Evolutionary conservation across 92 coral and sea anemone genomes (phyloP).

Genomic region (Scolanthus callimorphus): DNA sequence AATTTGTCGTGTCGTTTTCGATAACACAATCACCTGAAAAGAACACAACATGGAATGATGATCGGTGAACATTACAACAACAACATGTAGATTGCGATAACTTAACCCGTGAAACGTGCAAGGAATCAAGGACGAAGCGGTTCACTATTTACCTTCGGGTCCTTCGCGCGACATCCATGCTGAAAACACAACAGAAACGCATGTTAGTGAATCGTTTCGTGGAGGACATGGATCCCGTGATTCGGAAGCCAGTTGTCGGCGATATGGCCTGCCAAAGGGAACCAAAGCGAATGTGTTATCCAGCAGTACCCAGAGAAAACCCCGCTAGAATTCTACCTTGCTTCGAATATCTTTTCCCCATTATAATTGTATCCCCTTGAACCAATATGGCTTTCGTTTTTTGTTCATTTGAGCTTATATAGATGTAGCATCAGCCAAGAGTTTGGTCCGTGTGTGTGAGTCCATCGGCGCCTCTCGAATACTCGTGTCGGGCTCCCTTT

Average conservation of each 20-base stretch:
- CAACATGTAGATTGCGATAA: too few relatives aligned
- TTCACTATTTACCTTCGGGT: slow-evolving; percentile 91
- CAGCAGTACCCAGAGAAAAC: slow-evolving; percentile 49
- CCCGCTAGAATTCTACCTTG: slow-evolving; percentile 74
- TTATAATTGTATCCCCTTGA: too few relatives aligned
- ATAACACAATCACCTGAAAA: slow-evolving; percentile 92
- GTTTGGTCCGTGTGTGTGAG: slow-evolving; percentile 31
- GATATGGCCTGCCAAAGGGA: too few relatives aligned
- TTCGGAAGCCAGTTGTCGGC: not conserved
- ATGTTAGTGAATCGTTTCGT: slow-evolving; percentile 3
- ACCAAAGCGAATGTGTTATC: slow-evolving; percentile 38
- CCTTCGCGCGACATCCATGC: slow-evolving; percentile 99
- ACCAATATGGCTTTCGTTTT: too few relatives aligned
- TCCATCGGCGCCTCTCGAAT: slow-evolving; percentile 3
- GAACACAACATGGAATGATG: slow-evolving; percentile 15
- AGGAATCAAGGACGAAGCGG: not conserved
- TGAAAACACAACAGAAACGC: slow-evolving; percentile 30
- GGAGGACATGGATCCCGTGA: not conserved
- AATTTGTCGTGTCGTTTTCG: slow-evolving; percentile 79
- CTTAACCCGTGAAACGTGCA: slow-evolving; percentile 6
- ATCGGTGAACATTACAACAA: slow-evolving; percentile 8
- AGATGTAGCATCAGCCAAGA: slow-evolving; percentile 28
- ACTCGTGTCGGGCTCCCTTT: not conserved
- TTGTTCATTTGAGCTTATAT: too few relatives aligned
- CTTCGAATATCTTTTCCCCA: slow-evolving; percentile 86